phyloP scores from a whole-genome alignment of 2,888 invertebrate genomes.

The Himalopsyche kuldschensis region DNA sequence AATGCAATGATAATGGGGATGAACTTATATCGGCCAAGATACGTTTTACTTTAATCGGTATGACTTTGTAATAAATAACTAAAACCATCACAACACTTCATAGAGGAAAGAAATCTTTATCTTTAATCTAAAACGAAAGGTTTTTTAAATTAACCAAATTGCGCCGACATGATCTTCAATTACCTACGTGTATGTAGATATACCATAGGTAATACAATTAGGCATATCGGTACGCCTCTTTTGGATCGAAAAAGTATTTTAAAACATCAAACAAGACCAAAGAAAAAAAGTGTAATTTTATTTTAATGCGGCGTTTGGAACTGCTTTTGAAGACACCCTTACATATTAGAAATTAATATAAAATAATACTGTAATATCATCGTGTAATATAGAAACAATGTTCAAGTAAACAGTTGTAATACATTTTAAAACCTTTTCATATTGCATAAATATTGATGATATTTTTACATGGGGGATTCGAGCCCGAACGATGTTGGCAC shows the following conservation, averaged over 20 bases:
- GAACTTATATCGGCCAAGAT: background rate
- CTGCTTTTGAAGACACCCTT: background rate
- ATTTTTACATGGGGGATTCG: too few species aligned
- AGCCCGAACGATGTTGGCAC: too few species aligned
- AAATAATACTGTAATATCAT: too few species aligned
- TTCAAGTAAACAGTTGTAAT: background rate
- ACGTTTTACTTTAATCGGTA: slow-evolving; percentile 14
- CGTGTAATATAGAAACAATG: background rate
- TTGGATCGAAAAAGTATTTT: background rate
- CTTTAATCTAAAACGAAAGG: slow-evolving; percentile 30
- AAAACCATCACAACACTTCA: slow-evolving; percentile 12
- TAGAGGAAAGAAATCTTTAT: background rate
- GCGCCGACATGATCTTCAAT: slow-evolving; percentile 38
- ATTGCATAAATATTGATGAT: too few species aligned
- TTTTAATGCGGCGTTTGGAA: background rate
- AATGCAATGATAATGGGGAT: background rate
- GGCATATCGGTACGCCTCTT: slow-evolving; percentile 6
- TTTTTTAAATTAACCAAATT: slow-evolving; percentile 38
- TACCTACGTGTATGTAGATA: slow-evolving; percentile 17
- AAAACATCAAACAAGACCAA: background rate
- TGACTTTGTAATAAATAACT: slow-evolving; percentile 30
- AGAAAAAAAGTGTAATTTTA: background rate
- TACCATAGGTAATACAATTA: slow-evolving; percentile 21
- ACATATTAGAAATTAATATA: background rate
- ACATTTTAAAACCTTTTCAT: too few species aligned